These are phyloP conservation scores for Patella caerulea DNA, from an alignment of 2,888 invertebrate species.

Conservation along the genomic window DNA sequence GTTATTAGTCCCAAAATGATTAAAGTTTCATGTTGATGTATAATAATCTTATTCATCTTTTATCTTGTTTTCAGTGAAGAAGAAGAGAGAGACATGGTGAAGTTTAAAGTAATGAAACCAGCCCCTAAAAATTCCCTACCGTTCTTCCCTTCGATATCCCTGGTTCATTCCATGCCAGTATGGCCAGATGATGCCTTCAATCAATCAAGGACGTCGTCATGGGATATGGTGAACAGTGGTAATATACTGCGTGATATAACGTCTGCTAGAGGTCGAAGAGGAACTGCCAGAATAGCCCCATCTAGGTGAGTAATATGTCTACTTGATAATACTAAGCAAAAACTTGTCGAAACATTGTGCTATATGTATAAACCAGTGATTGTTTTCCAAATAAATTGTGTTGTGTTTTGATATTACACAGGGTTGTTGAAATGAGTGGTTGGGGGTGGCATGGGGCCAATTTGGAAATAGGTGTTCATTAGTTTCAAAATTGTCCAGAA, in stretches of 20 bases:
- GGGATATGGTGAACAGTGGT: slow-evolving; percentile 58
- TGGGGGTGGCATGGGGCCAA: too few relatives aligned
- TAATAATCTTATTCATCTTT: too few relatives aligned
- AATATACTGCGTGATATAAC: slow-evolving; percentile 13
- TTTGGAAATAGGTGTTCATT: too few relatives aligned
- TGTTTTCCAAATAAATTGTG: too few relatives aligned
- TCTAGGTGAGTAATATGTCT: neutral
- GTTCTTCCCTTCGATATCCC: slow-evolving; percentile 65
- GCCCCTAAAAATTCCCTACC: slow-evolving; percentile 39
- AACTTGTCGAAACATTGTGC: too few relatives aligned
- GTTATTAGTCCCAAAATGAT: neutral
- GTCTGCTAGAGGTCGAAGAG: slow-evolving; percentile 15
- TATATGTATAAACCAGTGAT: too few relatives aligned
- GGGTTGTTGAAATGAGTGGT: too few relatives aligned
- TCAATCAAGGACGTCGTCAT: slow-evolving; percentile 55
- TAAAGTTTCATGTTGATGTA: neutral
- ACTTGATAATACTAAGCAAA: too few relatives aligned
- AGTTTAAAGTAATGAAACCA: slow-evolving; percentile 1
- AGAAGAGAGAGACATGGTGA: slow-evolving; percentile 1
- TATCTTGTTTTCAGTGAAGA: neutral
- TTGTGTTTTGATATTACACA: too few relatives aligned
- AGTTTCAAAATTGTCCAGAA: too few relatives aligned
- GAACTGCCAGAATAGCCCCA: neutral
- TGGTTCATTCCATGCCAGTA: slow-evolving; percentile 69
- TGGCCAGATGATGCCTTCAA: slow-evolving; percentile 63